phyloP scores from a whole-genome alignment of 2,113 vertebrate species.

The Cryptomyrus ogoouensis region DNA sequence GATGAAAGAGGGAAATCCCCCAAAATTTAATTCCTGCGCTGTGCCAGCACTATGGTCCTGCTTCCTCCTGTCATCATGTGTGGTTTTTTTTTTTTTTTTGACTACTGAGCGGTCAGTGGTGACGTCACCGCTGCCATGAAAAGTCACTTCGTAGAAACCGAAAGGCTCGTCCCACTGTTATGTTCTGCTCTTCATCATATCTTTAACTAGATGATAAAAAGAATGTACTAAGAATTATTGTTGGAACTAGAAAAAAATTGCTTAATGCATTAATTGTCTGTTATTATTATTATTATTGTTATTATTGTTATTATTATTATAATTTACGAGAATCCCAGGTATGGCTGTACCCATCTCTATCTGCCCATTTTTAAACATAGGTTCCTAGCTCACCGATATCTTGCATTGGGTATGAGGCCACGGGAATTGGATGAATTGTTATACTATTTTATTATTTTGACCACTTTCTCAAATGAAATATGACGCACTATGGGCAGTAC shows the following conservation, averaged over 20 bases:
- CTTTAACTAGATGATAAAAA: background rate
- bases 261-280: background rate
- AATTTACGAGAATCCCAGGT: background rate
- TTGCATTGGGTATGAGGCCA: background rate
- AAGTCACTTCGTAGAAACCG: background rate
- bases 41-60: conserved; percentile 26
- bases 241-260: background rate
- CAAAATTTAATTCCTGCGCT: conserved; percentile 37
- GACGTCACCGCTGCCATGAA: background rate
- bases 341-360: background rate
- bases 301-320: background rate
- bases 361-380: background rate
- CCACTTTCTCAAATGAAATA: background rate
- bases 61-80: conserved; percentile 16
- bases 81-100: background rate
- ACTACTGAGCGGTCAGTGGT: background rate
- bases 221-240: background rate
- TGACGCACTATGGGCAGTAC: background rate
- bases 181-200: background rate
- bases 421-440: background rate
- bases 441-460: background rate
- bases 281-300: background rate
- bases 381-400: background rate
- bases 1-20: background rate
- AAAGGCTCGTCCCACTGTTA: background rate